Evolutionary conservation across 2,113 vertebrate species (phyloP).

Genomic region (Poecilia latipinna): DNA sequence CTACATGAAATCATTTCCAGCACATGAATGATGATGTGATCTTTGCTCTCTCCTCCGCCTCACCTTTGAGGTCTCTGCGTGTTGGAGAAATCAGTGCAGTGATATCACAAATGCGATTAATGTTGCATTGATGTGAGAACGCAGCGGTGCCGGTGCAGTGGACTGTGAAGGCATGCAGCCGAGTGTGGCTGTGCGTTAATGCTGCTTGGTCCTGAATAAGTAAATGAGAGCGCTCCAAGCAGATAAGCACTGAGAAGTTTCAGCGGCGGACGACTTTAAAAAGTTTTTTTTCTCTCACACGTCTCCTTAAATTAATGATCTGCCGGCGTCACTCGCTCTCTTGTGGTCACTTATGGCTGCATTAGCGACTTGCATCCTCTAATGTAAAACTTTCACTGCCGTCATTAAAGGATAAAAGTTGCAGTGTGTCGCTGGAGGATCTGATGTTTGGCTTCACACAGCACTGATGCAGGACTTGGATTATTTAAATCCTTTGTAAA

Average conservation of each 20-base stretch:
- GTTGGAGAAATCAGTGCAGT: constrained; percentile 14
- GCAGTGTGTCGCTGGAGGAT: neutral
- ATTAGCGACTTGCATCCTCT: neutral
- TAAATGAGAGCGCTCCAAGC: neutral
- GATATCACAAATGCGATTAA: constrained; percentile 22
- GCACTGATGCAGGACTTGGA: neutral
- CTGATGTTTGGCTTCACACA: neutral
- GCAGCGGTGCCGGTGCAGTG: constrained; percentile 2
- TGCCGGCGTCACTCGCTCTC: neutral
- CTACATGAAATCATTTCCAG: neutral
- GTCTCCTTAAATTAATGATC: constrained; percentile 42
- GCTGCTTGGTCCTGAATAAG: constrained; percentile 26
- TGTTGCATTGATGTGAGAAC: constrained; percentile 16
- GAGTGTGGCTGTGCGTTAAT: neutral
- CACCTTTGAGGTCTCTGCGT: neutral
- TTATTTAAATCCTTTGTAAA: neutral
- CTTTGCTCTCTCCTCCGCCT: neutral
- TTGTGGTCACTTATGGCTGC: constrained; percentile 2
- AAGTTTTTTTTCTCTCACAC: constrained; percentile 12
- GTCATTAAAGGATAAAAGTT: neutral
- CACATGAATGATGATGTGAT: neutral
- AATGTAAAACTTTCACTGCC: neutral
- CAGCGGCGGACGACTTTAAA: neutral
- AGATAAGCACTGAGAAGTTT: neutral
- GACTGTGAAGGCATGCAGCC: constrained; percentile 10